Evolutionary conservation across 2,888 invertebrate genomes (phyloP), one percentile per base, ranked within the genome.

Genomic region (Eudasyphora cyanicolor): DNA sequence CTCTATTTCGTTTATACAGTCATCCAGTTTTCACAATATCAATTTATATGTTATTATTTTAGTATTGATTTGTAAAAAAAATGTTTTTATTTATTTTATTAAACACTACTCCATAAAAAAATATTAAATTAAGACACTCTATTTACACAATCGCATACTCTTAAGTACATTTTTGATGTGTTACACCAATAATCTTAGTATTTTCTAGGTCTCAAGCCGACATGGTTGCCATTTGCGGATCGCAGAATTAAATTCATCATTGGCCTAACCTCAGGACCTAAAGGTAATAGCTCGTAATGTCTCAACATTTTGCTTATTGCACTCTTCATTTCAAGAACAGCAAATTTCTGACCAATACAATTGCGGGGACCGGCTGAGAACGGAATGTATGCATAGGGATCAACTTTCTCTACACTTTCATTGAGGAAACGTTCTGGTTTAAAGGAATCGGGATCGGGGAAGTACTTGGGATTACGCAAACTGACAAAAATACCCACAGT

Each of bases 351-450:
- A 0, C 91, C 91, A 82, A 91, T 91, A 71, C 91, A 91, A 85
- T 92, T 91, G 21, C 92, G 88, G 7, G 91, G 90, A 0, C 92
- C 92, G 2, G 91, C 91, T 1, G 90, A 89, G 81, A 91, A 91
- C 0, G 91, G 90, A 69, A 91, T 88, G 76, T 89, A 89, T 2
- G 89, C 88, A 82, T 89, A 91, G 0, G 91, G 89, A 86, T 90
- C 87, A 35, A 94, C 92, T 2, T 92, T 91, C 8, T 85, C 85
- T 10, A 77, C 85, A 85, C 93, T 93, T 85, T 95, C 94, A 0
- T 94, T 93, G 0, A 85, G 38, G 57, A 89, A 90, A 4, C 92
- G 89, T 35, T 92, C 91, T 1, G 92, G 92, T n/a, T 87, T 85
- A 74, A 91, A 92, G 19, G 82, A 85, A 1, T 90, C 78, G 0